These are phyloP conservation scores for Lepus oiostolus DNA, from an alignment of 2,797 vertebrate genomes.

Conservation along the genomic window DNA sequence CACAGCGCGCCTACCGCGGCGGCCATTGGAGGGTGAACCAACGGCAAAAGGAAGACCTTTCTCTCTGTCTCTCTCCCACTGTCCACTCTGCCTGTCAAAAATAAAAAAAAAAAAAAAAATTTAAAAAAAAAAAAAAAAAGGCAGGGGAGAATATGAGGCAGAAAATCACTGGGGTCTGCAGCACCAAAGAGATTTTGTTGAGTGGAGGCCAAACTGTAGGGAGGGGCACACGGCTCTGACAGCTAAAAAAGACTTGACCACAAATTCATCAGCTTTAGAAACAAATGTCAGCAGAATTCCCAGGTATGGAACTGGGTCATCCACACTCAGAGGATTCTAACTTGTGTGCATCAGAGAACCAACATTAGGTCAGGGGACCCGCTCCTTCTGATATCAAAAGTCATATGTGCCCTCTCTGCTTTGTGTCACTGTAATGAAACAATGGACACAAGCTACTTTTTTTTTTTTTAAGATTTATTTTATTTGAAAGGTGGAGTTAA, in stretches of 20 bases:
- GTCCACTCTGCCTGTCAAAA: too few species aligned
- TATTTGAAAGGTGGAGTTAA: too few species aligned
- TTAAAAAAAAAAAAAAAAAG: neutral
- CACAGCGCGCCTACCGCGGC: too few species aligned
- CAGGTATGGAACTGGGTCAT: neutral
- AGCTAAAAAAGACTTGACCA: constrained; percentile 20
- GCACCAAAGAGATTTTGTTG: neutral
- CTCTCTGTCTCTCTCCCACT: too few species aligned
- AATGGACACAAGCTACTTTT: too few species aligned
- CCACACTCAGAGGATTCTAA: neutral
- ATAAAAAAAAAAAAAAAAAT: too few species aligned
- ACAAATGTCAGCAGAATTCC: constrained; percentile 41
- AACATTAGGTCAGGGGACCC: neutral
- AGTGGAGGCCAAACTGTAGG: neutral
- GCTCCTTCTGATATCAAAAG: neutral
- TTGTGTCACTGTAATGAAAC: too few species aligned
- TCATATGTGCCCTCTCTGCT: neutral
- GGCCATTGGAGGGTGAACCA: too few species aligned
- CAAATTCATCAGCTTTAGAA: constrained; percentile 24
- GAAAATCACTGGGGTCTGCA: constrained; percentile 8
- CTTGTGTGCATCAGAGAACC: neutral
- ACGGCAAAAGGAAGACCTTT: too few species aligned
- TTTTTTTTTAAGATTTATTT: too few species aligned
- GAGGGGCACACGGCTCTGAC: neutral
- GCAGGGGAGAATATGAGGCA: neutral